A percentile compares a stretch with the other conserved stretches of the same genome.
These are phyloP conservation scores for Psix sp. DNA, from an alignment of 1,140 invertebrate genomes.

Conservation along the genomic window DNA sequence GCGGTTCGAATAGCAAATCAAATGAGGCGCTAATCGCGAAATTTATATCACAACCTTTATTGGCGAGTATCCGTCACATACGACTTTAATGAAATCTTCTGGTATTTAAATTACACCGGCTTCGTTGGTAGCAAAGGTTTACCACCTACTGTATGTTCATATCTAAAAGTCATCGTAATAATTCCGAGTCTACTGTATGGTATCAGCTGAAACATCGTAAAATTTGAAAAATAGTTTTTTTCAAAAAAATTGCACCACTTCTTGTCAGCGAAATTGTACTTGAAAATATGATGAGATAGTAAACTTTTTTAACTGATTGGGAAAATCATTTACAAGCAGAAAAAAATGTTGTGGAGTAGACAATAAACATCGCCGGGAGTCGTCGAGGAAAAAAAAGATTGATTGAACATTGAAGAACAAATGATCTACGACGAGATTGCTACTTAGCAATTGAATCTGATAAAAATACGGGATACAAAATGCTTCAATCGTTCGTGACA, in stretches of 20 bases:
- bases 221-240: too few species aligned
- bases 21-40: background rate
- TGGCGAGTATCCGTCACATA: background rate
- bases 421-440: conserved; percentile 13
- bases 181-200: too few species aligned
- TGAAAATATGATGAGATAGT: too few species aligned
- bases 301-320: background rate
- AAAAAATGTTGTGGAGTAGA: background rate
- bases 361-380: conserved; percentile 21
- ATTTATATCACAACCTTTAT: background rate
- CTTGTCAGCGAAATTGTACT: too few species aligned
- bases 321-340: background rate
- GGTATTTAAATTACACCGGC: background rate
- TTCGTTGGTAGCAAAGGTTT: too few species aligned
- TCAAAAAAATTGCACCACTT: too few species aligned
- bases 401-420: conserved; percentile 6
- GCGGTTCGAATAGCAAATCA: background rate
- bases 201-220: too few species aligned
- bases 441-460: conserved; percentile 32
- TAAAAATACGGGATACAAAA: conserved; percentile 50
- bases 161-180: too few species aligned
- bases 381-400: conserved; percentile 3
- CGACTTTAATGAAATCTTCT: background rate
- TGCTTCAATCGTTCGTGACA: conserved; percentile 46
- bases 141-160: too few species aligned